These are phyloP conservation scores for Alviniconcha marisindica DNA, from an alignment of 1,140 invertebrate genomes.

Conservation along the genomic window DNA sequence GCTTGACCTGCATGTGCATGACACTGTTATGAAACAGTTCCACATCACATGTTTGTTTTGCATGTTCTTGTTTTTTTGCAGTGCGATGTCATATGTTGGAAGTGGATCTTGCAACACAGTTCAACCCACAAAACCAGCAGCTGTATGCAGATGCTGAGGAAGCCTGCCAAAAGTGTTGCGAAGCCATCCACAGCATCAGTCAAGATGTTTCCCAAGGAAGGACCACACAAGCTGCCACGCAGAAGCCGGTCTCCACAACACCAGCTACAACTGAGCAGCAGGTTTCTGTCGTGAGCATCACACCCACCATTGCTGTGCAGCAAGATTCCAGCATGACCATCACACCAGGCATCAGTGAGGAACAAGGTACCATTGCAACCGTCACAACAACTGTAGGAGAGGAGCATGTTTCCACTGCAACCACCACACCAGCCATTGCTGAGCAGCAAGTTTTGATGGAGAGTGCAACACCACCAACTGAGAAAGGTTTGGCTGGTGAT, in stretches of 20 bases:
- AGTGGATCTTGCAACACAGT: constrained; percentile 66
- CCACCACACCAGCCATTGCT: too few species aligned
- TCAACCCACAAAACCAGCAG: constrained; percentile 59
- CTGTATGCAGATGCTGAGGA: constrained; percentile 47
- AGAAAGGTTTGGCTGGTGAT: neutral
- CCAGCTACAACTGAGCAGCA: neutral
- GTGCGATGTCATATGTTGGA: constrained; percentile 62
- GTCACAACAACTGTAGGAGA: too few species aligned
- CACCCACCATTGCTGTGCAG: too few species aligned
- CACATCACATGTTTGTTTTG: too few species aligned
- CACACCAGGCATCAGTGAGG: too few species aligned
- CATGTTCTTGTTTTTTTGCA: too few species aligned
- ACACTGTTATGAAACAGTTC: too few species aligned
- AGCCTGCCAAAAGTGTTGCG: constrained; percentile 50
- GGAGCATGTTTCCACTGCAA: too few species aligned
- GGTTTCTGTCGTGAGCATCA: neutral
- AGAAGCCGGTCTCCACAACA: neutral
- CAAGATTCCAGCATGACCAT: too few species aligned
- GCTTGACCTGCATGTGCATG: too few species aligned
- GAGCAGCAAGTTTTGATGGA: neutral
- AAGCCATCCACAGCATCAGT: neutral
- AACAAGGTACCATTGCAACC: too few species aligned
- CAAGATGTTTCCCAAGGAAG: neutral
- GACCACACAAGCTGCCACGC: neutral
- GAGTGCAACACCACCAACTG: neutral